Conservation (phyloP, 2,797 vertebrate species). For the Anabas testudineus region DNA sequence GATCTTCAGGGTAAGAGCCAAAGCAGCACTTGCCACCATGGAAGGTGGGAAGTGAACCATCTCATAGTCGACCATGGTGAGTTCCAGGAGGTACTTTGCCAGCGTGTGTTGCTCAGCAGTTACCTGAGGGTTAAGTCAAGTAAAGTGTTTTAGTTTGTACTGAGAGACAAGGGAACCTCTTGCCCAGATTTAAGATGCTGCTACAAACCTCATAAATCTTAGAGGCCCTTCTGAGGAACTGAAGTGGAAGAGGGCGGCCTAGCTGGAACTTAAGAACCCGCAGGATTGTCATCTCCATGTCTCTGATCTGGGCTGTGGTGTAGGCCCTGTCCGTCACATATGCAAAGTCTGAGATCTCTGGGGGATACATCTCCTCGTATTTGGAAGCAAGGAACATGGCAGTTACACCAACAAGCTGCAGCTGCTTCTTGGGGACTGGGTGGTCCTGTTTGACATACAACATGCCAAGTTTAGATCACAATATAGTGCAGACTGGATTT, state of each 20-base stretch:
- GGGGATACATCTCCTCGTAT: conserved; percentile 89
- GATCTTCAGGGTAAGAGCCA: conserved; percentile 87
- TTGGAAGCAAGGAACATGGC: conserved; percentile 89
- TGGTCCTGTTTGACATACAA: conserved; percentile 76
- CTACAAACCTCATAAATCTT: conserved; percentile 83
- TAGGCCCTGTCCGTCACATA: conserved; percentile 85
- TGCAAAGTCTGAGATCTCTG: conserved; percentile 87
- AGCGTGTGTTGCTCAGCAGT: conserved; percentile 85
- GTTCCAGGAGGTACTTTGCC: conserved; percentile 90
- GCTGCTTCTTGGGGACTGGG: conserved; percentile 85
- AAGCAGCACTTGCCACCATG: conserved; percentile 86
- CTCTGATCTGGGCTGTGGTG: conserved; percentile 84
- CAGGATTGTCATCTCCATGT: conserved; percentile 87
- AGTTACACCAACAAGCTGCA: conserved; percentile 88
- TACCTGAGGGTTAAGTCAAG: conserved; percentile 67
- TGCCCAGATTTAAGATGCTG: fast-evolving
- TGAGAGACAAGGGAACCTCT: not conserved
- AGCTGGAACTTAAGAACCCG: conserved; percentile 81
- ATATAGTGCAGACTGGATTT: not conserved
- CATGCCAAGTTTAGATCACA: not conserved
- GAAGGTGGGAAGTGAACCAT: conserved; percentile 90
- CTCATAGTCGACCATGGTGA: conserved; percentile 89
- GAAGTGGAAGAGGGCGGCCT: conserved; percentile 84
- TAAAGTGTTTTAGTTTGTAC: not conserved
- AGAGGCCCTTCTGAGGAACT: conserved; percentile 86